Base-by-base conservation (phyloP, 2,888 invertebrate species). In the Pristionchus japonicus region DNA sequence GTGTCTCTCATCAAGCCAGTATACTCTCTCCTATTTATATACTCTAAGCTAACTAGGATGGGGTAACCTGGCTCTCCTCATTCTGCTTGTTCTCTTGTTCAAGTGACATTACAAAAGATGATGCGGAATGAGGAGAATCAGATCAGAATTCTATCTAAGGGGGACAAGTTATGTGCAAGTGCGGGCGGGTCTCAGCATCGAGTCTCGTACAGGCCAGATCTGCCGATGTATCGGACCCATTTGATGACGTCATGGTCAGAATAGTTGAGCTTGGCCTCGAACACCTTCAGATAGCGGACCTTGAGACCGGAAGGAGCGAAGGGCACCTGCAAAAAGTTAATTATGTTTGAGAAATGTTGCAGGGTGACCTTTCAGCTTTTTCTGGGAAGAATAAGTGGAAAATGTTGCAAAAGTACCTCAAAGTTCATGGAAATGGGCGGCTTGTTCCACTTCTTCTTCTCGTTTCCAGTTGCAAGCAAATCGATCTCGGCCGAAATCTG, bases 351-450 rank as follows among this genome's bases (percentile, higher is more conserved):
- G 13, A 11, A 31, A 34, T 11, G 31, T 27, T 31, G 57, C 64
- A 7, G 64, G 11, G 13, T 64, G 64, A 64, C 64, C 85, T 57
- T 52, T 61, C n/a, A n/a, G n/a, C n/a, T n/a, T n/a, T 47, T 57
- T 27, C 84, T 11, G 61, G 27, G n/a, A 23, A 1, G 61, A 27
- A 61, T 27, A 13, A 34, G 47, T n/a, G n/a, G n/a, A n/a, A n/a
- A 86, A 31, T 27, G 37, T 85, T 64, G 37, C 31, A 74, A 20
- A 3, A 34, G 37, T 82, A 91, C 96, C 96, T 99, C 99, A 95
- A 99, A 99, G 95, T 98, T 99, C 99, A 99, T 99, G 1, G 99
- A 99, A 94, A 99, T 99, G 82, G 99, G 99, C 40, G 99, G 99
- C 80, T 99, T 96, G 31, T 99, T 99, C 99, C 99, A 99, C 95